phyloP scores from a whole-genome alignment of 2,797 vertebrate genomes.

The Anableps anableps region DNA sequence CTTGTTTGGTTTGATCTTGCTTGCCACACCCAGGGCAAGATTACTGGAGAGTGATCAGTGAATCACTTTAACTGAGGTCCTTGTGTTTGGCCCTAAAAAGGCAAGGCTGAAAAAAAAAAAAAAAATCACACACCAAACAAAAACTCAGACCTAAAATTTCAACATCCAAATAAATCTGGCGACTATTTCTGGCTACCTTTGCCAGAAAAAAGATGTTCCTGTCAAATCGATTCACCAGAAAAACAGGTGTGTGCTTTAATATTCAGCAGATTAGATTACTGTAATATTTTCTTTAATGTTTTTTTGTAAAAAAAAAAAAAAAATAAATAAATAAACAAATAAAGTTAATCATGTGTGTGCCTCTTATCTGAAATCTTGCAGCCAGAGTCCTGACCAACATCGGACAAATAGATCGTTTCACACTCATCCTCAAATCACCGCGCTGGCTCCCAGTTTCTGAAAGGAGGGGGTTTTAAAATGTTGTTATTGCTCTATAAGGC shows the following conservation, averaged over 20 bases:
- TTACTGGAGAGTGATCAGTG: background rate
- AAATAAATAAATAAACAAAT: too few species aligned
- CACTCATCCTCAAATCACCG: background rate
- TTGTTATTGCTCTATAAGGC: background rate
- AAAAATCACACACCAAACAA: too few species aligned
- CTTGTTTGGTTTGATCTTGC: background rate
- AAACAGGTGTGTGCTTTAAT: background rate
- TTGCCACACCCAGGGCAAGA: background rate
- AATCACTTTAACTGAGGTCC: too few species aligned
- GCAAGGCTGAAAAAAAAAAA: too few species aligned
- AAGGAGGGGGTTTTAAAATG: background rate
- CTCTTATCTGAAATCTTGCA: background rate
- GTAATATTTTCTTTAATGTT: background rate
- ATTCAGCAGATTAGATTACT: background rate
- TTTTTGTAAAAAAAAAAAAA: background rate
- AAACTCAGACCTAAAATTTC: too few species aligned
- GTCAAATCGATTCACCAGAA: background rate
- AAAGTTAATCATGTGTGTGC: background rate
- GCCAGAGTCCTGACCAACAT: too few species aligned
- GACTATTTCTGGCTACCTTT: too few species aligned
- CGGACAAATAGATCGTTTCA: background rate
- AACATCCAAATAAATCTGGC: too few species aligned
- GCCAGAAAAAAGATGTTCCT: background rate
- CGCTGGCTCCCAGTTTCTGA: background rate
- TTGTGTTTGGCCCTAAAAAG: too few species aligned